A percentile compares a stretch with the other conserved stretches of the same genome.
These are phyloP conservation scores for Ganaspis sp. DNA, from an alignment of 1,140 invertebrate species.

Conservation along the genomic window DNA sequence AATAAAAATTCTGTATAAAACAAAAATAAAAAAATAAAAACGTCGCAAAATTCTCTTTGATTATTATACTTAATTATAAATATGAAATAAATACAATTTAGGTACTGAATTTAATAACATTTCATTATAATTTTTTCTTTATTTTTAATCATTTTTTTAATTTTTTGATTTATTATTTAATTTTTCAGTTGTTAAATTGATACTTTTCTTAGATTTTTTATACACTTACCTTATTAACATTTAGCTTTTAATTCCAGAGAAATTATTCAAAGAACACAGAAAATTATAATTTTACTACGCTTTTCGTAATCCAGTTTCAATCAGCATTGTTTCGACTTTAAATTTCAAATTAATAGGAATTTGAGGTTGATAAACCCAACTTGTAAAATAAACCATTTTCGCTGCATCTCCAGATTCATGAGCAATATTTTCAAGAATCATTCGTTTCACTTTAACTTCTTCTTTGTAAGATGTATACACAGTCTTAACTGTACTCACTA, in stretches of 20 bases:
- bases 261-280: background rate
- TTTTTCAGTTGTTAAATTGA: no score
- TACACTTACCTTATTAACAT: background rate
- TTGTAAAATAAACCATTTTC: conserved; percentile 24
- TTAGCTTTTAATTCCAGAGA: background rate
- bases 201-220: no score
- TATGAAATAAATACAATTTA: no score
- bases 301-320: conserved; percentile 20
- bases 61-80: no score
- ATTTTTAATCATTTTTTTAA: no score
- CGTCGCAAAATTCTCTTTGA: no score
- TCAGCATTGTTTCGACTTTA: background rate
- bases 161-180: no score
- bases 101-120: no score
- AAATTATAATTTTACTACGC: background rate
- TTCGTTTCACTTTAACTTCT: conserved; percentile 1
- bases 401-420: background rate
- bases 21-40: no score
- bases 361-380: conserved; percentile 12
- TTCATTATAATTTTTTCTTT: no score
- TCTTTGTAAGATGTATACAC: background rate
- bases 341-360: background rate
- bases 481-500: background rate
- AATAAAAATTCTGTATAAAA: no score
- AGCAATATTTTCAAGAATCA: conserved; percentile 13